Evolutionary conservation across 2,888 invertebrate genomes (phyloP), one percentile per base, ranked within the genome.

Genomic region (Pollenia labialis): DNA sequence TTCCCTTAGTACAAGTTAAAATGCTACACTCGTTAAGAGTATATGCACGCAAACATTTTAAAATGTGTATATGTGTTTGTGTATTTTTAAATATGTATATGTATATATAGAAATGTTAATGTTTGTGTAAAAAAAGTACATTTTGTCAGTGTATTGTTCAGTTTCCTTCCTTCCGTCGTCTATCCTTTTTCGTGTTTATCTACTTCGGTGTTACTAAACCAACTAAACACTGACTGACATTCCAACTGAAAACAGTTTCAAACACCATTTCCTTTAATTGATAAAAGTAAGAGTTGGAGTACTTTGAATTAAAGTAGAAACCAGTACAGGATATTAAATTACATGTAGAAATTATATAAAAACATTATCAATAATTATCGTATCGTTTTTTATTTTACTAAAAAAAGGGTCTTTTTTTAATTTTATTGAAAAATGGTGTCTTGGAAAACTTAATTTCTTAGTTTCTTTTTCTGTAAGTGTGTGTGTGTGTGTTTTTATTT

Each of bases 101-200:
- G 12, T 58, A 40, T 14, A 32, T 9, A 23, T 0, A 23, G 23
- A 2, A 23, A 23, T 44, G 62, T 62, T 44, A 62, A 62, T 16
- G 62, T 62, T 62, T n/a, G 42, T 42, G 16, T 44, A 16, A 42
- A 62, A 44, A 62, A 44, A 62, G 62, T 40, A 42, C 62, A 16
- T 42, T 54, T 54, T 54, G 54, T 18, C 46, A 48, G 50, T 50
- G 68, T 68, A 50, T 68, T 68, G 68, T 68, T 48, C 40, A 50
- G 68, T 68, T 68, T 68, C 68, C 68, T 68, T 68, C 60, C 60
- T 62, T 62, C 68, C 68, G 68, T 68, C 68, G 40, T 68, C 50
- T 68, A 40, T 68, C 68, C 68, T 68, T 50, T 68, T 68, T 68
- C 68, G 50, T 68, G 68, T 68, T 68, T 68, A 68, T 68, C 68